phyloP scores from a whole-genome alignment of 2,797 vertebrate genomes.

The Lophotriccus pileatus region DNA sequence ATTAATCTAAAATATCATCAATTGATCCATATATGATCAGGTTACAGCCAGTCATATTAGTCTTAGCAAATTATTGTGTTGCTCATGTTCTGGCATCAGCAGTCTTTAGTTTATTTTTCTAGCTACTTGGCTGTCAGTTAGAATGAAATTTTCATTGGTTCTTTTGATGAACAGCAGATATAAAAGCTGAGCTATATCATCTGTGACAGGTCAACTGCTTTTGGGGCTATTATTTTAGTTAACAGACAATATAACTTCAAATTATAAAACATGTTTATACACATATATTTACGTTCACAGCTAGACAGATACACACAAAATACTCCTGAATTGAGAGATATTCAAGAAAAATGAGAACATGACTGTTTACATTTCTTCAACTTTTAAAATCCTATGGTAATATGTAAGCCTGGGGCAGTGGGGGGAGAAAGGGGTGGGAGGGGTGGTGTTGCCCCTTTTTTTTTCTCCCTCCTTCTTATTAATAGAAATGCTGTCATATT shows the following conservation, averaged over 20 bases:
- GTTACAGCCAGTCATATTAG: slow-evolving; percentile 77
- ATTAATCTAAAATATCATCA: slow-evolving; percentile 88
- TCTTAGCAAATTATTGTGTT: slow-evolving; percentile 76
- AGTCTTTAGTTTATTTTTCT: slow-evolving; percentile 57
- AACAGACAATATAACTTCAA: slow-evolving; percentile 32
- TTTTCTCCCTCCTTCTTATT: not conserved
- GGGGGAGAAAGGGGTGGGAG: not conserved
- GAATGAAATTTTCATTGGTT: slow-evolving; percentile 57
- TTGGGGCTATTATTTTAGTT: slow-evolving; percentile 25
- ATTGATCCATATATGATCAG: slow-evolving; percentile 86
- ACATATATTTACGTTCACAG: not conserved
- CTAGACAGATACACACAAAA: not conserved
- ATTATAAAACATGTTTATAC: slow-evolving; percentile 2
- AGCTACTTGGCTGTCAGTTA: slow-evolving; percentile 68
- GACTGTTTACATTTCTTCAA: not conserved
- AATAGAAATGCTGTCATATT: not conserved
- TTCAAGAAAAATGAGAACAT: not conserved
- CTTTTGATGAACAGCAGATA: slow-evolving; percentile 34
- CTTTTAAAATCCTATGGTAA: not conserved
- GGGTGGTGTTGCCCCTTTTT: not conserved
- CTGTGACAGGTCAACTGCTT: not conserved
- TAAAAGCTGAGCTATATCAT: slow-evolving; percentile 23
- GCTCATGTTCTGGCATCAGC: slow-evolving; percentile 69
- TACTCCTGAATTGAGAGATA: not conserved
- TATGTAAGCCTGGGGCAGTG: not conserved